phyloP scores from a whole-genome alignment of 2,888 invertebrate genomes.

The Ecdyonurus torrentis region DNA sequence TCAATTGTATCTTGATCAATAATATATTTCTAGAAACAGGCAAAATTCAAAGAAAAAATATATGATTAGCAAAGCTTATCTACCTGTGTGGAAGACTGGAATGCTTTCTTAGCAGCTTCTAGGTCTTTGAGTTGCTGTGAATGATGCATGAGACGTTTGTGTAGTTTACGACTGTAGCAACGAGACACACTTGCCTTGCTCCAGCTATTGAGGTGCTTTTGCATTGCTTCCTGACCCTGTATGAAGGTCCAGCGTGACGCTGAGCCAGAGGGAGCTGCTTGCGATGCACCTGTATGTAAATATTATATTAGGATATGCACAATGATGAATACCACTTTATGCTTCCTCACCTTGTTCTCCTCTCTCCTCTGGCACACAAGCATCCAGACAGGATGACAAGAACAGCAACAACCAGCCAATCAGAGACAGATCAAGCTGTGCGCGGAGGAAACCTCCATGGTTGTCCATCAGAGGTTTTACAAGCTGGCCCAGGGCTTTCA shows the following conservation, averaged over 20 bases:
- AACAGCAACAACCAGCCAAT: slow-evolving; percentile 63
- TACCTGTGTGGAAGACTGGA: slow-evolving; percentile 34
- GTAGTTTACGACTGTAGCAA: slow-evolving; percentile 45
- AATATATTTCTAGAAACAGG: too few relatives aligned
- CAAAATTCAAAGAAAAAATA: too few relatives aligned
- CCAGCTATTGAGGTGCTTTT: slow-evolving; percentile 22
- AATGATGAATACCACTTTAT: background rate
- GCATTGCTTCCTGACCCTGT: slow-evolving; percentile 53
- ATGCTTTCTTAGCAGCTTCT: slow-evolving; percentile 44
- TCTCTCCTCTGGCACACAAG: background rate
- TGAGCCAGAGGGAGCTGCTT: slow-evolving; percentile 11
- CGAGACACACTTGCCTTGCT: slow-evolving; percentile 26
- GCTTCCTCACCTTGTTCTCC: background rate
- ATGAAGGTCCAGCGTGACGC: slow-evolving; percentile 76
- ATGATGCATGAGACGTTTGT: slow-evolving; percentile 53
- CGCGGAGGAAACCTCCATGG: slow-evolving; percentile 24
- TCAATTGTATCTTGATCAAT: too few relatives aligned
- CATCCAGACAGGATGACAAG: slow-evolving; percentile 51
- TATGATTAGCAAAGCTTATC: background rate
- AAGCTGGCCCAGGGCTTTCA: slow-evolving; percentile 20
- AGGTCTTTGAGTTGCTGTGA: slow-evolving; percentile 48
- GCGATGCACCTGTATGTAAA: background rate
- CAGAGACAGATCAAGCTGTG: slow-evolving; percentile 43
- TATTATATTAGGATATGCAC: background rate
- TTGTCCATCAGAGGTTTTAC: slow-evolving; percentile 17